Base-by-base conservation (phyloP, 2,888 invertebrate genomes). In the Alloplasta piceator region DNA sequence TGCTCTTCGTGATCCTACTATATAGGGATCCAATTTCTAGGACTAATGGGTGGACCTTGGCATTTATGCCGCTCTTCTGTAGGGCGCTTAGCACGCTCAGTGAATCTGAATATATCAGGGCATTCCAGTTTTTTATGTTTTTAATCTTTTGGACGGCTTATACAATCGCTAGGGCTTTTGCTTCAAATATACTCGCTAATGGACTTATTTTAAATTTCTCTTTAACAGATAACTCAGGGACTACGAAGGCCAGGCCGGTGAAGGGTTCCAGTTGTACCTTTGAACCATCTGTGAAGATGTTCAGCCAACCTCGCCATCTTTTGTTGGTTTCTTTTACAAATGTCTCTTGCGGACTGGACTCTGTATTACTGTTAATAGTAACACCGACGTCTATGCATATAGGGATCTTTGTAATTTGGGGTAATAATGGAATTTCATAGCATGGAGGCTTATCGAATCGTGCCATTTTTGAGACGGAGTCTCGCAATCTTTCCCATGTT, bases 251-350 rank as follows among this genome's bases (percentile, higher is more conserved):
- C 0, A 63, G 7, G n/a, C 46, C 26, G 9, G 16, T 26, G 6
- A 14, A 9, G 1, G 7, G 14, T 41, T 14, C 14, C 26, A 3
- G 1, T 5, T 14, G 7, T 46, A 10, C 2, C n/a, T 43, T 41
- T 10, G 16, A 70, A 1, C 26, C 43, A n/a, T 70, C 70, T 5
- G 70, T 56, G 58, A 4, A 70, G 1, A 56, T 26, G 0, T 26
- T 10, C 4, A 46, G 2, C 58, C 58, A 70, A 1, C 16, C 43
- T 1, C 5, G 41, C 43, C 58, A 46, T 2, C 9, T 6, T 4
- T 58, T 46, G 2, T 16, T 12, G 4, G 58, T 9, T 41, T 70
- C 10, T 6, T 0, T 10, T 9, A 2, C 4, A 26, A 70, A 70
- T 0, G 43, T 9, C 6, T 56, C 41, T 46, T 58, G 14, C 6